Evolutionary conservation across 2,113 vertebrate genomes (phyloP), one percentile per base, ranked within the genome.

Genomic region (Ariopsis seemanni): DNA sequence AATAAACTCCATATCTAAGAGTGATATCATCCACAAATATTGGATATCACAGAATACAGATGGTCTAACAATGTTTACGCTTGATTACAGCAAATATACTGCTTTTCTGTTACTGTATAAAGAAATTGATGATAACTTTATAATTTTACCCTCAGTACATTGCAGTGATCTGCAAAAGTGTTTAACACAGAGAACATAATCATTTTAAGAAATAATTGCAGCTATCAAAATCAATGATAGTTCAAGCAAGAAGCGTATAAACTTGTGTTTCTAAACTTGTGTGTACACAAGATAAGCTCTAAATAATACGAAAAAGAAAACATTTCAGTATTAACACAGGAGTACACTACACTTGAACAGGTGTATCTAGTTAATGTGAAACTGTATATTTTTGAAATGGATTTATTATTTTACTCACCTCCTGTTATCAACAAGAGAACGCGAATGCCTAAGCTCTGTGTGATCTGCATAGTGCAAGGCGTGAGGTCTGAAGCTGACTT

Each of bases 321-420:
- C 9, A 79, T 67, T 18, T 52, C 22, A 48, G 22, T 65, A 42
- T 74, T 34, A 85, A 48, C 57, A 20, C 1, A 52, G 15, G 4
- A n/a, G 77, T 48, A 30, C 4, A 62, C 27, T 63, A 11, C 42
- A n/a, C 25, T 42, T 30, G n/a, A 89, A 34, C 22, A 15, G 30
- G 25, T 79, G 18, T 67, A 53, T 67, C 15, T 69, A 42, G 25
- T 17, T 57, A 72, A 11, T 34, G 20, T 17, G 52, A 57, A 84
- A 81, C 34, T 81, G 7, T 14, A 0, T 18, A 7, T 34, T 14
- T 30, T 52, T 53, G 15, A 57, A 27, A 85, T 89, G 10, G 3
- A 82, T 30, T 65, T 62, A 78, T 22, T 25, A 7, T 83, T 65
- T 74, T 10, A 87, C 94, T 94, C 82, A 96, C 95, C 94, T 5